These are phyloP conservation scores for Sinotaia quadrata DNA, from an alignment of 2,888 invertebrate species.

Conservation along the genomic window DNA sequence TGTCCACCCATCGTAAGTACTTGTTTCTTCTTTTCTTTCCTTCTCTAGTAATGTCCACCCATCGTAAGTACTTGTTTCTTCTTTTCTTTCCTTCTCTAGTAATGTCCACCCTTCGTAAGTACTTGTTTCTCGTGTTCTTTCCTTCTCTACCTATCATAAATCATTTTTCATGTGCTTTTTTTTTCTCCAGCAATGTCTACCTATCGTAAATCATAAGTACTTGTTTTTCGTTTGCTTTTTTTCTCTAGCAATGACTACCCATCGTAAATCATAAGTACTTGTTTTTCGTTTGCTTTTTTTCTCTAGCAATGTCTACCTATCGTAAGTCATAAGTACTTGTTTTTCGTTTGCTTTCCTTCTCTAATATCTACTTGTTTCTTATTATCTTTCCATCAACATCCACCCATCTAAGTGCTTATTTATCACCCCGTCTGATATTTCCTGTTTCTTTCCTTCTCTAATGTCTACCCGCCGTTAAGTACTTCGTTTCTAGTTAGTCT, in stretches of 20 bases:
- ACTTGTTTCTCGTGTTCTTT: neutral
- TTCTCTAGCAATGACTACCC: slow-evolving; percentile 98
- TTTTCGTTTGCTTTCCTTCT: neutral
- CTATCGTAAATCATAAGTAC: slow-evolving; percentile 46
- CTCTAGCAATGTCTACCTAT: neutral
- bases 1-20: slow-evolving; percentile 39
- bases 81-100: neutral
- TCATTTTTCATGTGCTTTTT: neutral
- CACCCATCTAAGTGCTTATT: no score
- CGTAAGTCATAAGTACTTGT: slow-evolving; percentile 46
- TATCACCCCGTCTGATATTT: no score
- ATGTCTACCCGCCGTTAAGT: no score
- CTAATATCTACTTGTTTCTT: slow-evolving; percentile 38
- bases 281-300: neutral
- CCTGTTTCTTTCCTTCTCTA: no score
- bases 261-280: slow-evolving; percentile 77
- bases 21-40: neutral
- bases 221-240: slow-evolving; percentile 75
- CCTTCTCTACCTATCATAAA: neutral
- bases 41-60: neutral
- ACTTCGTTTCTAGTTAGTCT: no score
- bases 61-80: slow-evolving; percentile 40
- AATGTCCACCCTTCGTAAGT: slow-evolving; percentile 39
- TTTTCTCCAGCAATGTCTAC: neutral
- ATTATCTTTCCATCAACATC: neutral